Evolutionary conservation across 64 coral and sea anemone species (phyloP).

Genomic region (Dendronephthya gigantea): DNA sequence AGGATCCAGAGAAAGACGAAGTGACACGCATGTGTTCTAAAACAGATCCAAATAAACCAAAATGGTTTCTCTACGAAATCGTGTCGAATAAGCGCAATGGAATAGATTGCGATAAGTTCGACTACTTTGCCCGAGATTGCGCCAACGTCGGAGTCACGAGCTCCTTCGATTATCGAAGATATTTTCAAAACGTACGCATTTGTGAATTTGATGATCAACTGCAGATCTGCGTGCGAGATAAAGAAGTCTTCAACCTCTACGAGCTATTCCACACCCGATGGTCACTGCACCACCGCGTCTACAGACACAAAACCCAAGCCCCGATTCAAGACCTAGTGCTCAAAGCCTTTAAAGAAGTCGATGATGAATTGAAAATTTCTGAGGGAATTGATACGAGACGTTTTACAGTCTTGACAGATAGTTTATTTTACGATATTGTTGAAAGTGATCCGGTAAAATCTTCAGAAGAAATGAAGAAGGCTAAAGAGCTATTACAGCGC

Average conservation of each 20-base stretch:
- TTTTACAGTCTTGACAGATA: not conserved
- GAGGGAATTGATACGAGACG: not conserved
- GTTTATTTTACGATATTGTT: not conserved
- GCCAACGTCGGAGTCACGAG: constrained; percentile 63
- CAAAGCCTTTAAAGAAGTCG: not conserved
- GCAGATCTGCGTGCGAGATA: constrained; percentile 88
- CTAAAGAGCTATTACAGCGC: not conserved
- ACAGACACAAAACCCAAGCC: constrained; percentile 87
- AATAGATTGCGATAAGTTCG: constrained; percentile 95
- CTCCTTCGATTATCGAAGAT: constrained; percentile 85
- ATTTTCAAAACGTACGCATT: constrained; percentile 71
- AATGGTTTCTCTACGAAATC: constrained; percentile 51
- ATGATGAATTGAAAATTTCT: not conserved
- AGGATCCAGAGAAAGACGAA: not conserved
- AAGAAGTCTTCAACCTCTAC: constrained; percentile 86
- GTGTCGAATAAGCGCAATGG: constrained; percentile 94
- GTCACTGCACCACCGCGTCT: constrained; percentile 67
- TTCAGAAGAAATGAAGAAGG: not conserved
- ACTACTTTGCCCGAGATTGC: constrained; percentile 89
- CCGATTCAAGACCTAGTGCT: constrained; percentile 56
- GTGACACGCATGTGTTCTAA: not conserved
- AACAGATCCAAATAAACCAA: not conserved
- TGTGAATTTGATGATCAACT: constrained; percentile 50
- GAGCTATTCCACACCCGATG: constrained; percentile 86
- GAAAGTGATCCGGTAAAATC: not conserved